Percentiles rank a stretch among this genome's conserved stretches.
phyloP scores from a whole-genome alignment of 2,797 vertebrate genomes.

The Alectoris magna region DNA sequence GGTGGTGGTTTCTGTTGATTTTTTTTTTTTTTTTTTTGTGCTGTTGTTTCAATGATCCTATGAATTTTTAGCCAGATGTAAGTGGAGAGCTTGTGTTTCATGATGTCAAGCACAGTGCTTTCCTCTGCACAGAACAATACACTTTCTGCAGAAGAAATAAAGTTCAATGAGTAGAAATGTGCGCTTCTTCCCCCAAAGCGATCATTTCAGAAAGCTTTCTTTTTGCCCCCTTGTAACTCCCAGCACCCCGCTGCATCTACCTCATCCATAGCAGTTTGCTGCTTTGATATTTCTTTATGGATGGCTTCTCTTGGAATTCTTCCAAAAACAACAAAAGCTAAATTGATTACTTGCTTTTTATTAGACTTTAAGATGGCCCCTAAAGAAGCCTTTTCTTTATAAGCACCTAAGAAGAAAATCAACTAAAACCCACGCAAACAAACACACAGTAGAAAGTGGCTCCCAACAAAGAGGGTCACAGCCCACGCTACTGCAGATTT shows the following conservation, averaged over 20 bases:
- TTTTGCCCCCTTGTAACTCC: background rate
- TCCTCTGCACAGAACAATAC: background rate
- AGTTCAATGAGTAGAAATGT: background rate
- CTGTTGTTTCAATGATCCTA: background rate
- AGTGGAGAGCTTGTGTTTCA: background rate
- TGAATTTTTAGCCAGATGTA: background rate
- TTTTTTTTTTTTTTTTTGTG: background rate
- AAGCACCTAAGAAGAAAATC: background rate
- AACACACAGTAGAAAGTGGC: background rate
- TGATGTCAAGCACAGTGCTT: background rate
- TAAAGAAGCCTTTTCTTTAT: background rate
- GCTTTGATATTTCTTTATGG: background rate
- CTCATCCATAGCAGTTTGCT: background rate
- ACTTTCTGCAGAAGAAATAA: background rate
- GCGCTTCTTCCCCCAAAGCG: rapidly evolving
- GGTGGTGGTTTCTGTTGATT: background rate
- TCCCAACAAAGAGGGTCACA: background rate
- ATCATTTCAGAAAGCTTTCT: background rate
- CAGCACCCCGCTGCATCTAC: background rate
- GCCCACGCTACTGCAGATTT: background rate
- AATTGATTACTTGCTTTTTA: background rate
- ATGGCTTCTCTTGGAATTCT: background rate
- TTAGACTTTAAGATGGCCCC: background rate
- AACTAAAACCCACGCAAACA: background rate
- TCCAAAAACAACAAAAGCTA: background rate